These are phyloP conservation scores for Neoitamus cyanurus DNA, from an alignment of 2,888 invertebrate genomes.

Conservation along the genomic window DNA sequence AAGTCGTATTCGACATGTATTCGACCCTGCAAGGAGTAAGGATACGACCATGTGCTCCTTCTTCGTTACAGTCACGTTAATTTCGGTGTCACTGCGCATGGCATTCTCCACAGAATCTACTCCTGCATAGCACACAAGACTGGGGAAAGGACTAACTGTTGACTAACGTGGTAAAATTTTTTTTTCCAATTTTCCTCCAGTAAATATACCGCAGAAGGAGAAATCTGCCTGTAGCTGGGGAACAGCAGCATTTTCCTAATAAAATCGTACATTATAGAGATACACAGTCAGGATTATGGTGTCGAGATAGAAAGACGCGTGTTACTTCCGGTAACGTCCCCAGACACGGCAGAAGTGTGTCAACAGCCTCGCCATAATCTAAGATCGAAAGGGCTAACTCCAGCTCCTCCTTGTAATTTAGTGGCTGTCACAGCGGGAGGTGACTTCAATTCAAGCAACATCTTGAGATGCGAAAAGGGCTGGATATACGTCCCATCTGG, in stretches of 20 bases:
- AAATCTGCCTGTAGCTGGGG: background rate
- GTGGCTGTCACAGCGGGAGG: background rate
- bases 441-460: background rate
- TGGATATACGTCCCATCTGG: background rate
- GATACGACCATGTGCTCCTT: background rate
- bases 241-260: background rate
- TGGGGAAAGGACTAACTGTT: background rate
- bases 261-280: background rate
- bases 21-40: background rate
- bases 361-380: background rate
- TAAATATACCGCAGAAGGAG: background rate
- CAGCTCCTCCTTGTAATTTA: background rate
- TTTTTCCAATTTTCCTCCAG: background rate
- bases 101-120: background rate
- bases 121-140: background rate
- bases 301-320: background rate
- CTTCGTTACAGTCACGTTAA: background rate
- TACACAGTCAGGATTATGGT: background rate
- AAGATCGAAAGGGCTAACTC: background rate
- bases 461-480: background rate
- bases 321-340: background rate
- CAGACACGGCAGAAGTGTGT: background rate
- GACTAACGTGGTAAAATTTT: background rate
- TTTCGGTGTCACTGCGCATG: background rate
- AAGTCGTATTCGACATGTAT: background rate